These are phyloP conservation scores for Nasonia oneida DNA, from an alignment of 2,888 invertebrate genomes.

Conservation along the genomic window DNA sequence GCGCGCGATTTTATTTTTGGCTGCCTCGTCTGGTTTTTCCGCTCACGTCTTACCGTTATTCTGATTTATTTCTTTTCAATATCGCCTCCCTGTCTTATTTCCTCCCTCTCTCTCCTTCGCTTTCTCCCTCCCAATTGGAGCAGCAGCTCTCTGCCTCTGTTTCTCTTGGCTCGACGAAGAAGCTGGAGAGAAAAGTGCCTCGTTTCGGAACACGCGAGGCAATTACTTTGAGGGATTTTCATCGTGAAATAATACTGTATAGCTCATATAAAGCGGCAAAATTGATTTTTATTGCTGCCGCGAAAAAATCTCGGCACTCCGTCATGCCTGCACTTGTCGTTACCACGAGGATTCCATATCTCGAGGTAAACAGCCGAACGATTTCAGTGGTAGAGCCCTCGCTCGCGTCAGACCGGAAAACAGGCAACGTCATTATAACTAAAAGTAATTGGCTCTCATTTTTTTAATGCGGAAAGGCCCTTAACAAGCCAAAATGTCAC, in stretches of 20 bases:
- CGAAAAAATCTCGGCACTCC: background rate
- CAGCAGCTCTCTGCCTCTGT: constrained; percentile 34
- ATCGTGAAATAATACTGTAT: constrained; percentile 35
- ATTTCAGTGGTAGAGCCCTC: background rate
- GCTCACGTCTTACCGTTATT: constrained; percentile 60
- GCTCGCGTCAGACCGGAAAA: no score
- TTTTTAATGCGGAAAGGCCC: no score
- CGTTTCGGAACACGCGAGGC: background rate
- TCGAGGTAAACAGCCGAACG: background rate
- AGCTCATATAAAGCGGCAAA: background rate
- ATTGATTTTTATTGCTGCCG: constrained; percentile 47
- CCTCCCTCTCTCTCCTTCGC: constrained; percentile 44
- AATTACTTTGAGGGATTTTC: constrained; percentile 44
- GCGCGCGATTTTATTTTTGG: constrained; percentile 60
- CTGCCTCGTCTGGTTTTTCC: constrained; percentile 61
- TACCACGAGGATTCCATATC: background rate
- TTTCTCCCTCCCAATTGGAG: constrained; percentile 26
- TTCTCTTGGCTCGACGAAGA: constrained; percentile 17
- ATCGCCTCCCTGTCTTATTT: constrained; percentile 48
- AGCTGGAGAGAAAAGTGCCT: constrained; percentile 6
- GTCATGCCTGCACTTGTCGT: background rate
- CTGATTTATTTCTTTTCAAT: constrained; percentile 61
- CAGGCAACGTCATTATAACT: no score
- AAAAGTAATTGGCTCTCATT: no score
- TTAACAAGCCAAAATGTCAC: background rate